Conservation (phyloP, 2,888 invertebrate species). For the Alentia gelatinosa region DNA sequence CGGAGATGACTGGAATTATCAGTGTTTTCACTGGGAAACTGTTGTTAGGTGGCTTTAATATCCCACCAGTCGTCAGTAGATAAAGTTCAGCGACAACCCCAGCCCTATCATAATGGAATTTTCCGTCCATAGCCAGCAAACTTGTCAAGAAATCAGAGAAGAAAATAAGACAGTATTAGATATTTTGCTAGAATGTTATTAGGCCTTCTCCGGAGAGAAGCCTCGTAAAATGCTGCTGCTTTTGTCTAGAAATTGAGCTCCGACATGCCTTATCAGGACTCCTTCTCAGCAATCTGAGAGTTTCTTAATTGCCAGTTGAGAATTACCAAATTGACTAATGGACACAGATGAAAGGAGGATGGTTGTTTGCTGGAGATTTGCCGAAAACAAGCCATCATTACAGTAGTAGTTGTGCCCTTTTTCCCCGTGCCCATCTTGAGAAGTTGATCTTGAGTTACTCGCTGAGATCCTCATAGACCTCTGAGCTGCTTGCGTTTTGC, state of each 20-base stretch:
- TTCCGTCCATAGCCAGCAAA: background rate
- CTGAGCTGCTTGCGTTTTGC: no score
- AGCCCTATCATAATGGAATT: background rate
- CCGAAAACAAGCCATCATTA: background rate
- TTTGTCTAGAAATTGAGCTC: background rate
- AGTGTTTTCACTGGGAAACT: background rate
- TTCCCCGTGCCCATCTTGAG: background rate
- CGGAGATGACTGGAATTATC: background rate
- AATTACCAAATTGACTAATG: constrained; percentile 11
- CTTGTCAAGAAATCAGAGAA: background rate
- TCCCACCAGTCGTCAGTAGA: background rate
- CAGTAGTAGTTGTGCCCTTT: background rate
- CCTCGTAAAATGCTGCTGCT: background rate
- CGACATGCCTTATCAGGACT: background rate
- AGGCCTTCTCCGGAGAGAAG: background rate
- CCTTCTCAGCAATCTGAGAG: background rate
- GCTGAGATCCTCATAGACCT: no score
- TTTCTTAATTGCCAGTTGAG: background rate
- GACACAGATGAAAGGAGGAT: background rate
- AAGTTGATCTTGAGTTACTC: background rate
- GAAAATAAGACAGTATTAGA: background rate
- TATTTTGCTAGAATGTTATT: background rate
- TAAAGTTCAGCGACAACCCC: background rate
- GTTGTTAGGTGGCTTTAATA: background rate
- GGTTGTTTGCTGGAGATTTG: background rate